Evolutionary conservation across 92 coral and sea anemone species (phyloP).

Genomic region (Umimayanthus chanpuru): DNA sequence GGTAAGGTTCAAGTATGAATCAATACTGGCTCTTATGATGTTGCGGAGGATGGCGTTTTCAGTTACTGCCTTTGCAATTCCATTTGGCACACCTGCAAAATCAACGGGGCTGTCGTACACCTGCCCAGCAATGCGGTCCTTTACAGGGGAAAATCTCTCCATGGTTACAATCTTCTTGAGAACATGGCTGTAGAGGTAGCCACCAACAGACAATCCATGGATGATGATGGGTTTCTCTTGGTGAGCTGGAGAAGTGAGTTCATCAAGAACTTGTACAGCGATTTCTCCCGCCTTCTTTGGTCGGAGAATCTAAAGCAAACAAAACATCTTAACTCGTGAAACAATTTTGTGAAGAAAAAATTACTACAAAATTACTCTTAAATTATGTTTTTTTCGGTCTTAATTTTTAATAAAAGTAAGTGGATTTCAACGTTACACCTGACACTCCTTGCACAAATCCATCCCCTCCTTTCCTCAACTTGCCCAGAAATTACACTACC

Average conservation of each 20-base stretch:
- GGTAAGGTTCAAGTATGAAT: slow-evolving; percentile 66
- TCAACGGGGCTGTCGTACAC: slow-evolving; percentile 96
- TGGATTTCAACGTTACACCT: too few species aligned
- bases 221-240: slow-evolving; percentile 67
- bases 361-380: too few species aligned
- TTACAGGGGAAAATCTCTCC: slow-evolving; percentile 71
- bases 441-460: neutral
- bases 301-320: slow-evolving; percentile 69
- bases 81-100: slow-evolving; percentile 87
- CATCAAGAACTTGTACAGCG: slow-evolving; percentile 72
- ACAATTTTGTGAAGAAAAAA: too few species aligned
- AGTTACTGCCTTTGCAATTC: slow-evolving; percentile 82
- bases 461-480: too few species aligned
- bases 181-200: slow-evolving; percentile 90
- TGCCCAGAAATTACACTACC: neutral
- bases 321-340: too few species aligned
- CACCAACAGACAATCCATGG: slow-evolving; percentile 97
- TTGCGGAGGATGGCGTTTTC: slow-evolving; percentile 64
- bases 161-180: slow-evolving; percentile 79
- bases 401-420: neutral
- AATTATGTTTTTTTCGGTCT: too few species aligned
- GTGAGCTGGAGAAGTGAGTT: slow-evolving; percentile 65
- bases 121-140: slow-evolving; percentile 86
- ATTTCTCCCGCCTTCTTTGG: slow-evolving; percentile 83
- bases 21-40: slow-evolving; percentile 64